These are phyloP conservation scores for Drosophila melanosoma DNA, from an alignment of 2,888 invertebrate species.

Conservation along the genomic window DNA sequence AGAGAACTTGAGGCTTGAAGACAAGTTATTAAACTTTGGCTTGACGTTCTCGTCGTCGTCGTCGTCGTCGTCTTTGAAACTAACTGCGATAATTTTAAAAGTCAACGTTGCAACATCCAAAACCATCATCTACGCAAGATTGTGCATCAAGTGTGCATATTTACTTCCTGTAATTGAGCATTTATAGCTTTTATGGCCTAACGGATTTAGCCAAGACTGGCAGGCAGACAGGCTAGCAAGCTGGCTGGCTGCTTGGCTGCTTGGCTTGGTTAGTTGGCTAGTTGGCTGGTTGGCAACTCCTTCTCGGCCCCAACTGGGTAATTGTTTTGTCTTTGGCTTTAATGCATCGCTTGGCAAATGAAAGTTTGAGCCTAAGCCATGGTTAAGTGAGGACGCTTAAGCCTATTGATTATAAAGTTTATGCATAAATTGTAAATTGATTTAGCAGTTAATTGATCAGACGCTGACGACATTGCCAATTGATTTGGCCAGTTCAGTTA, in stretches of 20 bases:
- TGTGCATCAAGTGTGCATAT: constrained; percentile 81
- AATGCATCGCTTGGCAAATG: constrained; percentile 51
- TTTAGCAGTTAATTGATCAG: constrained; percentile 78
- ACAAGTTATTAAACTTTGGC: constrained; percentile 72
- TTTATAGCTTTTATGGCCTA: constrained; percentile 82
- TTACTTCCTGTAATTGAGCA: constrained; percentile 82
- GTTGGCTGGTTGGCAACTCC: constrained; percentile 7
- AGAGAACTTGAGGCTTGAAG: constrained; percentile 21
- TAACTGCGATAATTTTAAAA: constrained; percentile 76
- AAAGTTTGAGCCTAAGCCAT: constrained; percentile 32
- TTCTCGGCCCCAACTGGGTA: constrained; percentile 47
- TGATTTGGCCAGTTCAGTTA: constrained; percentile 31
- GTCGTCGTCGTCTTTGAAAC: constrained; percentile 5
- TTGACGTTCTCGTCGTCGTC: constrained; percentile 38
- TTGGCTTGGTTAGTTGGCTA: no score
- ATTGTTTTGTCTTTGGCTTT: constrained; percentile 75
- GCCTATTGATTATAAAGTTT: constrained; percentile 77
- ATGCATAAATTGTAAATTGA: constrained; percentile 79
- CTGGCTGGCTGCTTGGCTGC: background rate
- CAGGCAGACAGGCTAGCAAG: background rate
- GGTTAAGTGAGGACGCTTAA: constrained; percentile 46
- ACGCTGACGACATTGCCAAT: constrained; percentile 57
- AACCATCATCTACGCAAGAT: constrained; percentile 74
- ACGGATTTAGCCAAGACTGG: constrained; percentile 68
- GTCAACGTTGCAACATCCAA: constrained; percentile 63